A percentile compares a stretch with the other conserved stretches of the same genome.
Conservation (phyloP, 2,113 vertebrate genomes). For the Hippolais icterina region DNA sequence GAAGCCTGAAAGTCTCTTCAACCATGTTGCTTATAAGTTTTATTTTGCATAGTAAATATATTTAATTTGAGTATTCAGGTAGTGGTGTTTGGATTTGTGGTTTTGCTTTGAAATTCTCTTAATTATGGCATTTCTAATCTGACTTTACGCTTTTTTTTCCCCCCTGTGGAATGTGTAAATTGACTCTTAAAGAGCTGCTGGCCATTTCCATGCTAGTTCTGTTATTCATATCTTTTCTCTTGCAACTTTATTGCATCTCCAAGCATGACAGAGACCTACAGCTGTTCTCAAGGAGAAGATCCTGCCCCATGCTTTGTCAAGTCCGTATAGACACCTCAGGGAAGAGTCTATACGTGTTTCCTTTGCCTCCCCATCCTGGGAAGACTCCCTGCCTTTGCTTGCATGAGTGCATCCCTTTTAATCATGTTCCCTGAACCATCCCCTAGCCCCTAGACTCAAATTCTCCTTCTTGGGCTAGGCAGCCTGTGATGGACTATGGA, state of each 20-base stretch:
- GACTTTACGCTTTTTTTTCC: not conserved
- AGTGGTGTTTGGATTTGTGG: not conserved
- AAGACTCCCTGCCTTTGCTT: not conserved
- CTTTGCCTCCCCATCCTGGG: not conserved
- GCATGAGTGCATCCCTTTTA: not conserved
- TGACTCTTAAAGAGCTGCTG: not conserved
- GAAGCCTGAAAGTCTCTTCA: not conserved
- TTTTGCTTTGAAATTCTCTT: not conserved
- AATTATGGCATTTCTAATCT: not conserved
- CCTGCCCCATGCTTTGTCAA: not conserved
- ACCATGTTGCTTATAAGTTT: not conserved
- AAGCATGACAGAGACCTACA: not conserved
- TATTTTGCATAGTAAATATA: not conserved
- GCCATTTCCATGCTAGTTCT: not conserved
- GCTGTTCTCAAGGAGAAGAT: not conserved
- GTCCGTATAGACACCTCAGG: rapidly evolving
- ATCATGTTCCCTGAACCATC: not conserved
- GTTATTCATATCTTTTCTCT: not conserved
- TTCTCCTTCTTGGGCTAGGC: not conserved
- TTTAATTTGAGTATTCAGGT: not conserved
- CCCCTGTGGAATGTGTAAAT: not conserved
- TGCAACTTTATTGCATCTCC: not conserved
- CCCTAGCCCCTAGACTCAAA: not conserved
- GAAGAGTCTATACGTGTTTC: not conserved
- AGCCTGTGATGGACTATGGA: not conserved